Conservation (phyloP, 2,797 vertebrate species). For the Kryptolebias ocellatus region DNA sequence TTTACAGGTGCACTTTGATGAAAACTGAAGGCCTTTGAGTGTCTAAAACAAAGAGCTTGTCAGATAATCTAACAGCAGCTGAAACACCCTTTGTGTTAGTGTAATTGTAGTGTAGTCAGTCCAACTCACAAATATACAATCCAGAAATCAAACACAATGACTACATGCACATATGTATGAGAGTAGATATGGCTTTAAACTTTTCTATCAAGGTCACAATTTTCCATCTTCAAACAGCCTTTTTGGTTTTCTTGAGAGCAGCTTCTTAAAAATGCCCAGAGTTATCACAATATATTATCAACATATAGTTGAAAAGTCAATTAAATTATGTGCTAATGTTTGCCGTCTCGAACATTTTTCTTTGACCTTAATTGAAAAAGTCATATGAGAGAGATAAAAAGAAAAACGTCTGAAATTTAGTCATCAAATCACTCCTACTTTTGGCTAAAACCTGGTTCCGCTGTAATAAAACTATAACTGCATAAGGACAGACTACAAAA, state of each 20-base stretch:
- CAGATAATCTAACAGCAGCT: slow-evolving; percentile 14
- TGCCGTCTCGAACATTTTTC: neutral
- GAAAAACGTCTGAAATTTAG: neutral
- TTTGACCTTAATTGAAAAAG: no score
- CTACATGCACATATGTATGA: neutral
- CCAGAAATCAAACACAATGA: slow-evolving; percentile 7
- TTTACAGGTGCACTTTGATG: slow-evolving; percentile 19
- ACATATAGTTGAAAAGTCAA: neutral
- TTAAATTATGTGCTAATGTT: neutral
- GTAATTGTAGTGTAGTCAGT: slow-evolving; percentile 4
- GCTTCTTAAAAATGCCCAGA: neutral
- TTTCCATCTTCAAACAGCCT: slow-evolving; percentile 12
- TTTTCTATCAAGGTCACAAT: slow-evolving; percentile 6
- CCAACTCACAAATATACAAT: slow-evolving; percentile 1
- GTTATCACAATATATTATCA: neutral
- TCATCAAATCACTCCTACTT: neutral
- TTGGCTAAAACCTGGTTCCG: neutral
- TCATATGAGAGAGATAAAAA: no score
- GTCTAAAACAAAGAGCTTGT: slow-evolving; percentile 18
- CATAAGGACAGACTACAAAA: neutral
- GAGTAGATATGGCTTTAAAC: slow-evolving; percentile 6
- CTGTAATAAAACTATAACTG: neutral
- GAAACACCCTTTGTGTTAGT: neutral
- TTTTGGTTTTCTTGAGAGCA: slow-evolving; percentile 3
- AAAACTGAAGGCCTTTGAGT: neutral